Base-by-base conservation (phyloP, 1,140 invertebrate genomes). In the Drosophila orena region DNA sequence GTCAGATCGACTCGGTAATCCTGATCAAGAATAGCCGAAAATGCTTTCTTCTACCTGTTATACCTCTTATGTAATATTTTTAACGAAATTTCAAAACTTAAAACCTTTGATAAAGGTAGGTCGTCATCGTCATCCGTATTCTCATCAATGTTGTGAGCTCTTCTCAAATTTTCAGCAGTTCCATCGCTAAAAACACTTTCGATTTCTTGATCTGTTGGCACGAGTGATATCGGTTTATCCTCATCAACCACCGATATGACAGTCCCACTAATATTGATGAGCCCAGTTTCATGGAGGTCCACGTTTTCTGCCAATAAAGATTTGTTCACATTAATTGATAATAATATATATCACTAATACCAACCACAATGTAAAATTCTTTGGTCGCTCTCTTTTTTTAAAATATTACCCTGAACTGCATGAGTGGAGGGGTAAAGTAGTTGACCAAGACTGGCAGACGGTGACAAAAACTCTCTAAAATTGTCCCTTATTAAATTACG, bases 401-500 rank as follows among this genome's bases (percentile, higher is more conserved):
- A 78, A 17, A 66, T 73, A 0, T 62, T 61, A 6, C 54, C 40
- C 20, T 83, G 81, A 50, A 78, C 78, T 49, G 72, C 27, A 65
- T 77, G 65, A 10, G 73, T 57, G 17, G 58, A 17, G 30, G 79
- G 50, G 50, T 71, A 84, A 8, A 65, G 43, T 15, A 65, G n/a
- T 50, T 64, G 84, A 14, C 61, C 42, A 15, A 77, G 92, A 64
- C 92, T 86, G 42, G 93, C 92, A 40, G 93, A 92, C 30, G 94
- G 93, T 49, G 94, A 94, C 85, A 97, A 98, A 93, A 99, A 98
- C 93, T 99, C 98, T 80, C 96, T 95, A 91, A 99, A 99, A 57
- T 96, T 97, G 85, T 98, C 97, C 69, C 96, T 94, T 50, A 99
- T 96, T 90, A 98, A 96, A 61, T 94, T 94, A 46, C 97, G 93